Evolutionary conservation across 1,140 invertebrate species (phyloP).

Genomic region (Trypoxylus dichotomus): DNA sequence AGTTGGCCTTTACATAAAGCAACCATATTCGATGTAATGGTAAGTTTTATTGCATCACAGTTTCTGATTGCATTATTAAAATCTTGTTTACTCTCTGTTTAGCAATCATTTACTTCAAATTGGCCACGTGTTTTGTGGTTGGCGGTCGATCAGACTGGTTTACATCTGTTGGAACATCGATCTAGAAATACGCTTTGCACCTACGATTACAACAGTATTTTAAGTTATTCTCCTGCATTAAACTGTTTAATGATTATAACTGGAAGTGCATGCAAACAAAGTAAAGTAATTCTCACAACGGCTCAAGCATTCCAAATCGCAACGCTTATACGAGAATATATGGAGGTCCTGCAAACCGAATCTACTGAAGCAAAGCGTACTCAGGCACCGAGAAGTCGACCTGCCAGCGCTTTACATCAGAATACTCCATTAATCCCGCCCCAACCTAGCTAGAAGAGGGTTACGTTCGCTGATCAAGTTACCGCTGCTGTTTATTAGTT

Average conservation of each 20-base stretch:
- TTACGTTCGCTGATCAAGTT: conserved; percentile 53
- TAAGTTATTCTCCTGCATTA: conserved; percentile 85
- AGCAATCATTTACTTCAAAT: conserved; percentile 95
- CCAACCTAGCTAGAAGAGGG: conserved; percentile 55
- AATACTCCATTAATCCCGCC: conserved; percentile 54
- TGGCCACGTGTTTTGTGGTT: conserved; percentile 91
- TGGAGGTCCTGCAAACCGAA: conserved; percentile 69
- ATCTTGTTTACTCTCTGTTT: conserved; percentile 33
- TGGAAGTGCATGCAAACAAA: conserved; percentile 82
- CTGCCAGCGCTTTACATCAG: conserved; percentile 56
- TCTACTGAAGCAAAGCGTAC: conserved; percentile 43
- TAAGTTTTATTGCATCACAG: conserved; percentile 48
- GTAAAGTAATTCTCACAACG: conserved; percentile 68
- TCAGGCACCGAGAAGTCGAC: conserved; percentile 48
- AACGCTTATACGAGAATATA: conserved; percentile 90
- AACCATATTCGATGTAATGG: conserved; percentile 93
- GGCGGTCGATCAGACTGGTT: conserved; percentile 89
- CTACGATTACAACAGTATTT: conserved; percentile 84
- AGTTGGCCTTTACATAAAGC: conserved; percentile 91
- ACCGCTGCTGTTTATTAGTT: conserved; percentile 43
- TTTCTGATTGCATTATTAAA: not conserved
- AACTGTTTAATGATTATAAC: conserved; percentile 91
- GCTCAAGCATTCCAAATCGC: conserved; percentile 83
- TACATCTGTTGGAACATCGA: conserved; percentile 87
- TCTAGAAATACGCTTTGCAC: conserved; percentile 85